phyloP scores from a whole-genome alignment of 1,140 invertebrate genomes.

The Tetramorium simillimum region DNA sequence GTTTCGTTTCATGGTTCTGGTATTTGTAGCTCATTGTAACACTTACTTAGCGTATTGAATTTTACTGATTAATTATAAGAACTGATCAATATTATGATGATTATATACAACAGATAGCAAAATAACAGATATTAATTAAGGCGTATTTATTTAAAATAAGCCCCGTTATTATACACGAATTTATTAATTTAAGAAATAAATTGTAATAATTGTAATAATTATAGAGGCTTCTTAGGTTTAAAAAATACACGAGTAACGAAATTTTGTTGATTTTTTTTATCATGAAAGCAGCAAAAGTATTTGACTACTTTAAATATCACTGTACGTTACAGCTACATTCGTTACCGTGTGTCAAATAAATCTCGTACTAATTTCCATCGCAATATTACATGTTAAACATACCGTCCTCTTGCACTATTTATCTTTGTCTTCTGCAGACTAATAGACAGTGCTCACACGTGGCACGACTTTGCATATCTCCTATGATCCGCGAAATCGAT shows the following conservation, averaged over 20 bases:
- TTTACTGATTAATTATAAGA: conserved; percentile 10
- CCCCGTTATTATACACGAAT: too few relatives aligned
- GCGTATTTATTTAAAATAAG: too few relatives aligned
- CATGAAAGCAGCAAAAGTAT: not conserved
- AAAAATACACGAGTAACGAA: too few relatives aligned
- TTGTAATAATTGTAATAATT: too few relatives aligned
- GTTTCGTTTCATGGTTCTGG: not conserved
- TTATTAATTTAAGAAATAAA: too few relatives aligned
- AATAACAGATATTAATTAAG: too few relatives aligned
- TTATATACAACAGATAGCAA: not conserved
- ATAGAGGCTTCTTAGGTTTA: too few relatives aligned
- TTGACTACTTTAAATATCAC: not conserved
- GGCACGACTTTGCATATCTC: conserved; percentile 58
- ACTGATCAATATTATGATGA: conserved; percentile 2
- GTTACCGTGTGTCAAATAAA: not conserved
- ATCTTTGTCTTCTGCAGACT: conserved; percentile 31
- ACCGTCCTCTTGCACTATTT: conserved; percentile 13
- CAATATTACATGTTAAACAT: not conserved
- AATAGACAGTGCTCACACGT: conserved; percentile 40
- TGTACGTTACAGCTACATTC: not conserved
- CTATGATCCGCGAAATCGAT: conserved; percentile 64
- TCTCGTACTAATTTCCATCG: conserved; percentile 12
- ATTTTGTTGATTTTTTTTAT: not conserved
- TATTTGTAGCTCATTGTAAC: not conserved
- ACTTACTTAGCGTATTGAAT: conserved; percentile 16